Percentiles rank a stretch among this genome's conserved stretches.
These are phyloP conservation scores for Australoheros facetus DNA, from an alignment of 2,797 vertebrate genomes.

Conservation along the genomic window DNA sequence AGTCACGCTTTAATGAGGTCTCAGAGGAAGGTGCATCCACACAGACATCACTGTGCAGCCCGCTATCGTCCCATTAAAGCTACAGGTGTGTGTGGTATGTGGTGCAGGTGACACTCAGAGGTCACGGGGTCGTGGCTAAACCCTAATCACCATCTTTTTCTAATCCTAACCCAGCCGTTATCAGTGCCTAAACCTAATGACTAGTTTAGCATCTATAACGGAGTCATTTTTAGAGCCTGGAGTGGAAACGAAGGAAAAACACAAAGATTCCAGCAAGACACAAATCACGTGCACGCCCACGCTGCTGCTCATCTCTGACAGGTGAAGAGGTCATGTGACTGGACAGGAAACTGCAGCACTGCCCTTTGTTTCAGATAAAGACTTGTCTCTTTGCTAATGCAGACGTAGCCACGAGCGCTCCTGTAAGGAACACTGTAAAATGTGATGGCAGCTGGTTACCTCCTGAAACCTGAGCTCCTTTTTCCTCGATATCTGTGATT, in stretches of 20 bases:
- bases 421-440: too few species aligned
- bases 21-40: neutral
- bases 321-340: neutral
- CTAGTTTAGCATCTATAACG: neutral
- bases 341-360: neutral
- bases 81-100: neutral
- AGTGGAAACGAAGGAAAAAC: neutral
- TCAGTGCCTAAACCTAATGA: too few species aligned
- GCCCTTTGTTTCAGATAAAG: neutral
- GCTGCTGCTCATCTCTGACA: neutral
- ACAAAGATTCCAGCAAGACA: neutral
- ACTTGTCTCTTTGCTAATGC: too few species aligned
- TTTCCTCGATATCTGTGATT: too few species aligned
- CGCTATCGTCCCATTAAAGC: neutral
- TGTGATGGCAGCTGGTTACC: too few species aligned
- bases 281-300: too few species aligned
- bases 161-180: too few species aligned
- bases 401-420: too few species aligned
- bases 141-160: too few species aligned
- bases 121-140: too few species aligned
- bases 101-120: neutral
- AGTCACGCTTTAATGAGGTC: neutral
- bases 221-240: neutral
- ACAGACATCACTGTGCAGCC: too few species aligned
- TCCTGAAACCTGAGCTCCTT: too few species aligned